A percentile compares a stretch with the other conserved stretches of the same genome.
These are phyloP conservation scores for Cecidostiba fungosa DNA, from an alignment of 2,888 invertebrate species.

Conservation along the genomic window DNA sequence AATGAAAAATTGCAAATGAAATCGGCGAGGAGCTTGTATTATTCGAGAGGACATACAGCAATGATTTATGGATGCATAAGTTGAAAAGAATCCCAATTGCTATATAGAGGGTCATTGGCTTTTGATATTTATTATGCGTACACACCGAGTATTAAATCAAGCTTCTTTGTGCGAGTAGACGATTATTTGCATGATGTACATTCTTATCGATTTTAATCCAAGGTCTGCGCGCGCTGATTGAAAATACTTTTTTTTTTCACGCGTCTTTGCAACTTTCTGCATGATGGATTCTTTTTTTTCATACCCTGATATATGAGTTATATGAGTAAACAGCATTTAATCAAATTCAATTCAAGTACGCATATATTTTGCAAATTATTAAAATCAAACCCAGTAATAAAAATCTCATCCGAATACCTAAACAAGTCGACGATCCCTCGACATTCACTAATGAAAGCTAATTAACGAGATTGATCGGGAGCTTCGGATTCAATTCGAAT, in stretches of 20 bases:
- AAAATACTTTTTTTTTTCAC: not conserved
- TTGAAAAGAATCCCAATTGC: not conserved
- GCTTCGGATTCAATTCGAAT: not conserved
- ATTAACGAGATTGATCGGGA: not conserved
- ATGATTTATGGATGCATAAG: slow-evolving; percentile 32
- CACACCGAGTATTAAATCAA: not conserved
- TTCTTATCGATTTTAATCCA: not conserved
- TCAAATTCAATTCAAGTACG: not conserved
- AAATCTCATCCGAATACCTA: not conserved
- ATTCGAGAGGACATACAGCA: not conserved
- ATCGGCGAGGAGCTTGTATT: not conserved
- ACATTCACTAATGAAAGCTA: not conserved
- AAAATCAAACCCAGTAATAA: not conserved
- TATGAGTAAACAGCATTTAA: no score
- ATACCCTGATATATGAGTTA: no score
- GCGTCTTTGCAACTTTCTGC: no score
- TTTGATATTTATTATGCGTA: not conserved
- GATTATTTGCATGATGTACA: not conserved
- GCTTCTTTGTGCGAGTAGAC: not conserved
- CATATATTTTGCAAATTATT: not conserved
- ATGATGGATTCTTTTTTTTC: no score
- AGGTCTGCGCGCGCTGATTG: not conserved
- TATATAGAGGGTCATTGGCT: not conserved
- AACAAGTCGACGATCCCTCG: not conserved
- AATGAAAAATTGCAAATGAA: slow-evolving; percentile 53